Evolutionary conservation across 1,140 invertebrate species (phyloP).

Genomic region (Epicauta chinensis): DNA sequence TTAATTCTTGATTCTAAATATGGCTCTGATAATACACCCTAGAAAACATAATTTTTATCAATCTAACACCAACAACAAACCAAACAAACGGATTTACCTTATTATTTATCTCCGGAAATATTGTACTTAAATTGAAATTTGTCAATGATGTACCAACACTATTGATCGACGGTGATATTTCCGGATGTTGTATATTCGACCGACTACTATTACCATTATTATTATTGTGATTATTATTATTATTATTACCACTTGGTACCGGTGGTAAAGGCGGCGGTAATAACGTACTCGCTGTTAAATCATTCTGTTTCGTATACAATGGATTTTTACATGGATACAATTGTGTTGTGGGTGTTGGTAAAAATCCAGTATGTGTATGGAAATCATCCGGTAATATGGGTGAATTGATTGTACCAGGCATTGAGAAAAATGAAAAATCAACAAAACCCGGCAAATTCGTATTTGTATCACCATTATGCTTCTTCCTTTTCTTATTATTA

Average conservation of each 20-base stretch:
- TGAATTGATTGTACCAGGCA: conserved; percentile 39
- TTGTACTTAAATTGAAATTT: conserved; percentile 62
- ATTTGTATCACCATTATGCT: conserved; percentile 9
- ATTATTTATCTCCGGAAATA: conserved; percentile 64
- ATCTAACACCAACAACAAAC: no score
- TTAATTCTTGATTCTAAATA: no score
- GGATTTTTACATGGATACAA: conserved; percentile 38
- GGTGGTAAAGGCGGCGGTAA: conserved; percentile 27
- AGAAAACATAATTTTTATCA: no score
- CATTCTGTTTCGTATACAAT: conserved; percentile 32
- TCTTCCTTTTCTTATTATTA: conserved; percentile 15
- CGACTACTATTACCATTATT: conserved; percentile 1
- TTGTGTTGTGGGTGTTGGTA: conserved; percentile 34
- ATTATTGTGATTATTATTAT: no score
- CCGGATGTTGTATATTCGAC: conserved; percentile 31
- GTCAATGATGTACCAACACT: conserved; percentile 51
- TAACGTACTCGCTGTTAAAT: conserved; percentile 22
- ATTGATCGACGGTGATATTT: conserved; percentile 35
- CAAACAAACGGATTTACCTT: conserved; percentile 7
- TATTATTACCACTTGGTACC: background rate
- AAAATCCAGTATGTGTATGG: conserved; percentile 34
- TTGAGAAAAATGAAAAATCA: conserved; percentile 39
- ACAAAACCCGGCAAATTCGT: conserved; percentile 30
- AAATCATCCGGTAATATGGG: conserved; percentile 41
- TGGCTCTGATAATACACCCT: no score